Evolutionary conservation across 2,113 vertebrate species (phyloP), one percentile per base, ranked within the genome.

Genomic region (Lagenorhynchus albirostris): DNA sequence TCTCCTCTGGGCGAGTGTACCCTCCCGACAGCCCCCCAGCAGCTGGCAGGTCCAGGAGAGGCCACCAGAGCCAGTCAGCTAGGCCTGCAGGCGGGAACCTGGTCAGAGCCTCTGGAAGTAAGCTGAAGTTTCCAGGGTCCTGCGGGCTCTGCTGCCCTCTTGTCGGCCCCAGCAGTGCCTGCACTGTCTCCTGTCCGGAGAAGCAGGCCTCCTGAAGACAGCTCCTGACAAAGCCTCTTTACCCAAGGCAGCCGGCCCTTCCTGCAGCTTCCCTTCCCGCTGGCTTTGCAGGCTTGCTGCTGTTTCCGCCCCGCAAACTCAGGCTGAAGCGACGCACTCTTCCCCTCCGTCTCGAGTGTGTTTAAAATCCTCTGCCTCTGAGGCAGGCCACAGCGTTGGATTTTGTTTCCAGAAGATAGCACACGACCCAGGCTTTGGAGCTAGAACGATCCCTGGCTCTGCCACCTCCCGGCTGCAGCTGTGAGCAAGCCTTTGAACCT

Each of bases 361-460:
- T 65, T 47, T 50, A 8, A 41, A 41, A 25, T 2, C 8, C 71
- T n/a, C 65, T 11, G 10, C 29, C 47, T 73, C 88, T 33, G 44
- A 15, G 41, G 65, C 70, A 73, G 82, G 31, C 55, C 29, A 8
- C 1, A 18, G 31, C 0, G 1, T 0, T 8, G 18, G 38, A 8
- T 3, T n/a, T 9, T 6, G 9, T 26, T 33, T 58, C 47, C 9
- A 36, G 21, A 31, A 41, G 29, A 23, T 21, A 4, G 58, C 33
- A 4, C 5, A 12, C 6, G 1, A 5, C 1, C 47, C 21, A 12
- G 20, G 70, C 36, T 12, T 10, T 4, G 62, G 50, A 31, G 26
- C 36, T 17, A 18, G 23, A 71, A 25, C 2, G 68, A 50, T 21
- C 13, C 41, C 47, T 15, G 8, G 21, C 41, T 58, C 62, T 26